Base-by-base conservation (phyloP, 2,113 vertebrate species). In the Camelus bactrianus region DNA sequence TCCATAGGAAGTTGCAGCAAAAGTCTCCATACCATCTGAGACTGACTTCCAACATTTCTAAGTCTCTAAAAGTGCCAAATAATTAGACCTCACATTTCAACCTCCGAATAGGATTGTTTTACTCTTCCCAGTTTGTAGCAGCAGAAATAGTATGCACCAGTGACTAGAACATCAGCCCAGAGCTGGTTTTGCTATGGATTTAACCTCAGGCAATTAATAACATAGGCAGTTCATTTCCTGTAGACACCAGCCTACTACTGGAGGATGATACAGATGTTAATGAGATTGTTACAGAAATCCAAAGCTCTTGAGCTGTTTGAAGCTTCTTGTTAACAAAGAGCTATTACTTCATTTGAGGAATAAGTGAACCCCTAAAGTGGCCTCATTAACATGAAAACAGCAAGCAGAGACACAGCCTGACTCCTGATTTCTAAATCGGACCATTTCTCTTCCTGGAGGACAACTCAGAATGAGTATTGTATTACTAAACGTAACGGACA, bases 331-430 rank as follows among this genome's bases (percentile, higher is more conserved):
- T 52, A 93, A 95, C 30, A 87, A 81, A 95, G 85, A 88, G 73
- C 69, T 82, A 84, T 81, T 97, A 97, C 90, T 89, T 89, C 85
- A 73, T 65, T 69, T 65, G 72, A 96, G 67, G 32, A 92, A 14
- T 84, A 91, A 85, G 64, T 73, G 72, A 94, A 62, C 62, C 94
- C 83, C 84, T 91, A 58, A 92, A 79, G 72, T 62, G 76, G 67
- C 73, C 95, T 96, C 93, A 70, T 92, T 96, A 97, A 93, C 86
- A 96, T 93, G 72, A 92, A 96, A 95, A 97, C 62, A 86, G 62
- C 67, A 93, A 54, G 67, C 62, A 94, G 46, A 95, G 85, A 77
- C 52, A 79, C 6, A 82, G 91, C 91, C 89, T 60, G 80, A 67
- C 76, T 93, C 32, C 85, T 86, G 54, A 77, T 93, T 96, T 89